Percentiles rank a stretch among this genome's conserved stretches.
Conservation (phyloP, 2,797 vertebrate species). For the Iguana delicatissima region DNA sequence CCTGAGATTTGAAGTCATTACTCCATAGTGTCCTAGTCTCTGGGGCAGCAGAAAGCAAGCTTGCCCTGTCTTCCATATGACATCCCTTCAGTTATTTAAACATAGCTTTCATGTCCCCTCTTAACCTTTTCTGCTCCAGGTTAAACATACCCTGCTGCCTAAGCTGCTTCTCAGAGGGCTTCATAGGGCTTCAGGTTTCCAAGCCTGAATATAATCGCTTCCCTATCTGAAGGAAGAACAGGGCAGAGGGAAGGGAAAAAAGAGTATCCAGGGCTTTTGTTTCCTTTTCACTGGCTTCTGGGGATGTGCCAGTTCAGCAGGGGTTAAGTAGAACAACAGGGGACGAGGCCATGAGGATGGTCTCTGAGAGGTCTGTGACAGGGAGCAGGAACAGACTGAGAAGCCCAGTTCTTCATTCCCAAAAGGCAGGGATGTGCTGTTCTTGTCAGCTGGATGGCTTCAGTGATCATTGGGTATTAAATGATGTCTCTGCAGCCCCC, state of each 20-base stretch:
- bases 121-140: too few relatives aligned
- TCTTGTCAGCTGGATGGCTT: neutral
- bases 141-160: too few relatives aligned
- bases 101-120: too few relatives aligned
- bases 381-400: neutral
- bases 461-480: neutral
- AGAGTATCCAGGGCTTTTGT: neutral
- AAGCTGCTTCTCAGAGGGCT: too few relatives aligned
- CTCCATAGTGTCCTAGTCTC: too few relatives aligned
- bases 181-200: too few relatives aligned
- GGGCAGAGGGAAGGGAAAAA: neutral
- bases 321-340: too few relatives aligned
- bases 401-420: neutral
- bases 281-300: too few relatives aligned
- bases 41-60: too few relatives aligned
- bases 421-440: neutral
- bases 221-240: neutral
- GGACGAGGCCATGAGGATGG: neutral
- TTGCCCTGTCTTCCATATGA: too few relatives aligned
- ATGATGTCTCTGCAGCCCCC: neutral
- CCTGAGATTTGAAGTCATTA: too few relatives aligned
- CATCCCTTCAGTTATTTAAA: too few relatives aligned
- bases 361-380: neutral
- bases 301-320: neutral
- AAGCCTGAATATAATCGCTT: neutral